Conservation (phyloP, 2,797 vertebrate genomes). For the Xiphophorus birchmanni region DNA sequence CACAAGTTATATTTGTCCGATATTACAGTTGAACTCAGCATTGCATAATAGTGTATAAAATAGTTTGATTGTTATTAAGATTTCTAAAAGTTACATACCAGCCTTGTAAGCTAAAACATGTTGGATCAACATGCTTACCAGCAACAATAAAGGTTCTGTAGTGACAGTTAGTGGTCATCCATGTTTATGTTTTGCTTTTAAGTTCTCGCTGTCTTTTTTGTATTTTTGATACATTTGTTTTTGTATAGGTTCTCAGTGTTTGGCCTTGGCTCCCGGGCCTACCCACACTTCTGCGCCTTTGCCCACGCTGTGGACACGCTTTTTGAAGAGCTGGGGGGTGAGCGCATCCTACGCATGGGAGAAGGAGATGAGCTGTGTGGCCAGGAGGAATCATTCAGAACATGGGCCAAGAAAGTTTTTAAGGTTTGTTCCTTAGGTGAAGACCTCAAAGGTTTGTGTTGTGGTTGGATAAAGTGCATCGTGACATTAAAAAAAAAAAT, state of each 20-base stretch:
- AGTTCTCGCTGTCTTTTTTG: not conserved
- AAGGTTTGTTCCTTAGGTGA: conserved; percentile 82
- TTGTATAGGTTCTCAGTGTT: conserved; percentile 93
- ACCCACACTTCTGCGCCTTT: conserved; percentile 99
- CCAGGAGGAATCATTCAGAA: conserved; percentile 98
- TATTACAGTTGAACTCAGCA: no score
- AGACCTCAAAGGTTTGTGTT: conserved; percentile 10
- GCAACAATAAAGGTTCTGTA: not conserved
- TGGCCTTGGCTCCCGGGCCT: conserved; percentile 95
- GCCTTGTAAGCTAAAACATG: not conserved
- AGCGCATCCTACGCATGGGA: conserved; percentile 97
- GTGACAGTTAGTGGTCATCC: not conserved
- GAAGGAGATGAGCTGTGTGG: conserved; percentile 98
- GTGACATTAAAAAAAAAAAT: not conserved
- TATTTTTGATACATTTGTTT: not conserved
- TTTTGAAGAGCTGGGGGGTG: conserved; percentile 97
- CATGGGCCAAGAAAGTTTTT: conserved; percentile 99
- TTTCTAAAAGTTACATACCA: not conserved
- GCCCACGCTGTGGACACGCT: conserved; percentile 97
- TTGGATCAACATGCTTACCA: not conserved
- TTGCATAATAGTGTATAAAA: no score
- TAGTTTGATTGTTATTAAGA: not conserved
- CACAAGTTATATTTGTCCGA: no score
- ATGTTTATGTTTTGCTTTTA: conserved; percentile 5
- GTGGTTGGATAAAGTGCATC: not conserved